Percentiles rank a stretch among this genome's conserved stretches.
These are phyloP conservation scores for Oxyura jamaicensis DNA, from an alignment of 2,113 vertebrate species.

Conservation along the genomic window DNA sequence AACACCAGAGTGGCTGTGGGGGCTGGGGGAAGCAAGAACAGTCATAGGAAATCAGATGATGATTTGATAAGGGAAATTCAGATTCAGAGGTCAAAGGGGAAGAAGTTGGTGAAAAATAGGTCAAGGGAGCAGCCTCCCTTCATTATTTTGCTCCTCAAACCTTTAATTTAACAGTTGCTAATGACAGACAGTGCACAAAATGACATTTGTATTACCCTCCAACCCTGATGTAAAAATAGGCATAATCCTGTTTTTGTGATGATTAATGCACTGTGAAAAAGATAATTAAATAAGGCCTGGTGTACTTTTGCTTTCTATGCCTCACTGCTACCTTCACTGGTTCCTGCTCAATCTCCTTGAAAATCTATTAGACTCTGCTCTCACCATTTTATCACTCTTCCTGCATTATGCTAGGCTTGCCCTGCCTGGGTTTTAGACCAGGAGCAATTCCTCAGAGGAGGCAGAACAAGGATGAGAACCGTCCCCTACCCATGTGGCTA, in stretches of 20 bases:
- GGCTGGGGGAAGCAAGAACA: neutral
- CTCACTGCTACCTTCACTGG: constrained; percentile 49
- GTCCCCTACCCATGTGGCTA: neutral
- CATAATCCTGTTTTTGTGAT: constrained; percentile 67
- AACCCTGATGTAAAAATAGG: constrained; percentile 76
- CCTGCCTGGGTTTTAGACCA: neutral
- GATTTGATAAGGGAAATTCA: constrained; percentile 38
- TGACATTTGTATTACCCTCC: constrained; percentile 73
- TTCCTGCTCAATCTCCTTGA: constrained; percentile 65
- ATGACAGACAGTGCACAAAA: constrained; percentile 67
- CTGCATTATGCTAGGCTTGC: neutral
- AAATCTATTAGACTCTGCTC: constrained; percentile 59
- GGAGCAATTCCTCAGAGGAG: neutral
- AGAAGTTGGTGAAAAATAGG: constrained; percentile 44
- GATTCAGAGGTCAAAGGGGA: constrained; percentile 43
- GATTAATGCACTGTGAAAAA: constrained; percentile 82
- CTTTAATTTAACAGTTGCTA: constrained; percentile 59
- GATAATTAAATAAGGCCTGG: constrained; percentile 76
- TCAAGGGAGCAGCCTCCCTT: constrained; percentile 37
- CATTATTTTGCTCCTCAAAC: constrained; percentile 52
- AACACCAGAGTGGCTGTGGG: neutral
- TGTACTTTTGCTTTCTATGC: constrained; percentile 75
- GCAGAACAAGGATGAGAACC: neutral
- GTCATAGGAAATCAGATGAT: neutral
- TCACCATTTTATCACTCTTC: constrained; percentile 28